phyloP scores from a whole-genome alignment of 2,888 invertebrate genomes.

The Buathra laborator region DNA sequence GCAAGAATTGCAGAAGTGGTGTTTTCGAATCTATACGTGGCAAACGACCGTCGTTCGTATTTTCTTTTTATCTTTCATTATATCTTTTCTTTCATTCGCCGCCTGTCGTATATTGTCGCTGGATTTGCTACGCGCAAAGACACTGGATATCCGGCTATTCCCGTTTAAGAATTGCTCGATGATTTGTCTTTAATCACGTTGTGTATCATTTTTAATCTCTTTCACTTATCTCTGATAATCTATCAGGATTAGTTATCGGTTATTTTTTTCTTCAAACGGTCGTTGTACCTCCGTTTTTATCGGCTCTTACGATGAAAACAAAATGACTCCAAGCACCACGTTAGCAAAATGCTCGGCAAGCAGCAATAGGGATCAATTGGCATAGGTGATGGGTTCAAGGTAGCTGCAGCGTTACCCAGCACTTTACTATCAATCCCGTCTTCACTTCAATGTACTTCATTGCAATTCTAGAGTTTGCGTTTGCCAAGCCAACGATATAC shows the following conservation, averaged over 20 bases:
- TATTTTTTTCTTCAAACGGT: background rate
- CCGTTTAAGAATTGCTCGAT: background rate
- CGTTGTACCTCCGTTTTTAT: background rate
- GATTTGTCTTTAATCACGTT: background rate
- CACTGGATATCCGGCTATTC: background rate
- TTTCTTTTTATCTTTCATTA: too few species aligned
- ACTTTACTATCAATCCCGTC: slow-evolving; percentile 4
- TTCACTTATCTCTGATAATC: too few species aligned
- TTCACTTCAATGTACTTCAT: slow-evolving; percentile 27
- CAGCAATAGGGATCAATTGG: slow-evolving; percentile 21
- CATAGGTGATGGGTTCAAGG: slow-evolving; percentile 16
- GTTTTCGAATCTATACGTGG: too few species aligned
- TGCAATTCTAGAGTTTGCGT: slow-evolving; percentile 10
- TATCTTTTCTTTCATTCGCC: too few species aligned
- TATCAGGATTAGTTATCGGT: background rate
- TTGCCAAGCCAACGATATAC: slow-evolving; percentile 1
- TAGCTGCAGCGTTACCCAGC: slow-evolving; percentile 1
- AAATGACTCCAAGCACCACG: too few species aligned
- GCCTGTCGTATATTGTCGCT: too few species aligned
- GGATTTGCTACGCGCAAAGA: too few species aligned
- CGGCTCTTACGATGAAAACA: background rate
- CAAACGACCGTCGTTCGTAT: too few species aligned
- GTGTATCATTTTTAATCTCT: too few species aligned
- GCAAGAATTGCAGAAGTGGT: too few species aligned
- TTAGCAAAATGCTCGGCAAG: background rate